These are phyloP conservation scores for Drosophila hydei DNA, from an alignment of 1,140 invertebrate species.

Conservation along the genomic window DNA sequence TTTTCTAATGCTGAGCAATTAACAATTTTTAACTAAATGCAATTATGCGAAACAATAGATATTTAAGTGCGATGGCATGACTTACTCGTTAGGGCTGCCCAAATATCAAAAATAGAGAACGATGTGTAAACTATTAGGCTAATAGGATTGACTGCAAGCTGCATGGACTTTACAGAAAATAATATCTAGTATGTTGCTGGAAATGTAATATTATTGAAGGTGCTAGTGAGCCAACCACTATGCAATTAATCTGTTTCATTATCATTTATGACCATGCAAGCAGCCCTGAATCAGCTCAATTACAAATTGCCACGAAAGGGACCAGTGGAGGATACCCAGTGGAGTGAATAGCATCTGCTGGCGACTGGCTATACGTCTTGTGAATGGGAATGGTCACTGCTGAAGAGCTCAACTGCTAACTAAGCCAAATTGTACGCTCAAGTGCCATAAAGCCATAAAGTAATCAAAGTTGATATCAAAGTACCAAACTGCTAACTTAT, in stretches of 20 bases:
- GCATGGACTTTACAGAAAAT: neutral
- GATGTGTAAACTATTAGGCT: too few relatives aligned
- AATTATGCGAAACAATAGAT: neutral
- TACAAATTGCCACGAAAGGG: constrained; percentile 58
- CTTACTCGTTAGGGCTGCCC: too few relatives aligned
- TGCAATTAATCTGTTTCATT: constrained; percentile 67
- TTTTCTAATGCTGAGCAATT: constrained; percentile 2
- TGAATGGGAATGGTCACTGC: neutral
- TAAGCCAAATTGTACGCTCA: constrained; percentile 80
- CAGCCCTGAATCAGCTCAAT: constrained; percentile 6
- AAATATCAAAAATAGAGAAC: too few relatives aligned
- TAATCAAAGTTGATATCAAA: constrained; percentile 82
- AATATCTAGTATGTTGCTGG: neutral
- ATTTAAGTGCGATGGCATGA: too few relatives aligned
- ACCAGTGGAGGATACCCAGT: neutral
- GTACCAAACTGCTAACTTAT: constrained; percentile 79
- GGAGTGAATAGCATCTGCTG: neutral
- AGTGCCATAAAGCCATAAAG: constrained; percentile 81
- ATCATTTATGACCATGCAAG: constrained; percentile 62
- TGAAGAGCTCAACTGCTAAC: constrained; percentile 34
- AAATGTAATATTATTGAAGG: neutral
- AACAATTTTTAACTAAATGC: constrained; percentile 28
- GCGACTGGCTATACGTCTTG: neutral
- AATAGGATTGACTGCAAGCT: neutral
- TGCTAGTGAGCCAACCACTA: constrained; percentile 16